phyloP scores from a whole-genome alignment of 2,888 invertebrate genomes.

The Conchocele bisecta region DNA sequence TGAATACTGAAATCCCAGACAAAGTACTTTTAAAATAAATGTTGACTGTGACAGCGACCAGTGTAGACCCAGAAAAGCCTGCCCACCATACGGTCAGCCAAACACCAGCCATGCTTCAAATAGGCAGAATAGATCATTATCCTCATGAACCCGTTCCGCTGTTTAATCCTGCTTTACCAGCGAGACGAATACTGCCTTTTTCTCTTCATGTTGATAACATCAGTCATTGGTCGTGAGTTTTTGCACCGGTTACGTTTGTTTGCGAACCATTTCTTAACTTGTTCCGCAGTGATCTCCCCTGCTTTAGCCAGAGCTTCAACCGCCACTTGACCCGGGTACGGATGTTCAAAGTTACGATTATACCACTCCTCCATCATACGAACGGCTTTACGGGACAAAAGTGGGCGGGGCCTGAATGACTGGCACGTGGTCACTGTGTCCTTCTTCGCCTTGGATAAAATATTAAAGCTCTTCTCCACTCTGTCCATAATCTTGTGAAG shows the following conservation, averaged over 20 bases:
- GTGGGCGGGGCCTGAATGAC: slow-evolving; percentile 48
- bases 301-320: slow-evolving; percentile 60
- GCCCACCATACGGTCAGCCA: too few relatives aligned
- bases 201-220: slow-evolving; percentile 55
- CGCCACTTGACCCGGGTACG: slow-evolving; percentile 65
- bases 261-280: slow-evolving; percentile 78
- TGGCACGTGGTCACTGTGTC: slow-evolving; percentile 27
- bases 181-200: slow-evolving; percentile 53
- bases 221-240: slow-evolving; percentile 63
- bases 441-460: slow-evolving; percentile 43
- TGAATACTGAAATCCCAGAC: too few relatives aligned
- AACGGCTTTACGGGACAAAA: slow-evolving; percentile 59
- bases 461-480: slow-evolving; percentile 55
- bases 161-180: slow-evolving; percentile 46
- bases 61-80: too few relatives aligned
- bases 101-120: too few relatives aligned
- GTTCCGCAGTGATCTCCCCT: slow-evolving; percentile 64
- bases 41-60: too few relatives aligned
- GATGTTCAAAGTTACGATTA: slow-evolving; percentile 67
- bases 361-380: slow-evolving; percentile 71
- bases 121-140: too few relatives aligned
- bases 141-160: too few relatives aligned
- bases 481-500: slow-evolving; percentile 61
- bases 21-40: too few relatives aligned
- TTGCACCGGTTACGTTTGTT: slow-evolving; percentile 72